These are phyloP conservation scores for Dione juno DNA, from an alignment of 2,888 invertebrate species.

Conservation along the genomic window DNA sequence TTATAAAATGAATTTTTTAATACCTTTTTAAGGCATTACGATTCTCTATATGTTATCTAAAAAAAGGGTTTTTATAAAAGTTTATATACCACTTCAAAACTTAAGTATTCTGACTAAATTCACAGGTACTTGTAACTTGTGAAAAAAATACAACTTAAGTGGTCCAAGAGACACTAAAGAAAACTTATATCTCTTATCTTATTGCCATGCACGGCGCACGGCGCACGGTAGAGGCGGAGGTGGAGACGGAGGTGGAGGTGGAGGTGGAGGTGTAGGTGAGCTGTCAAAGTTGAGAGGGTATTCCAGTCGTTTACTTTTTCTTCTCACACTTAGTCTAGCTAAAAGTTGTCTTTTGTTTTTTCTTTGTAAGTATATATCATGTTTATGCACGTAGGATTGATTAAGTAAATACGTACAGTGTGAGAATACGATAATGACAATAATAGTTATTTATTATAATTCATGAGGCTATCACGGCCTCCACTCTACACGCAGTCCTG, in stretches of 20 bases:
- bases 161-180: background rate
- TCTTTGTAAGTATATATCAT: background rate
- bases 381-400: background rate
- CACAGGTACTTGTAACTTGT: background rate
- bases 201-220: conserved; percentile 12
- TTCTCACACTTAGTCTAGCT: background rate
- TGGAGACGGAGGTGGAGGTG: no score
- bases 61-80: no score
- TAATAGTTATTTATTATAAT: no score
- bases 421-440: no score
- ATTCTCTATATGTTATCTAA: no score
- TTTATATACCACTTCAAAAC: no score
- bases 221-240: background rate
- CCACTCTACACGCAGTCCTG: no score
- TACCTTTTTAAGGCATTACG: no score
- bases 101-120: background rate
- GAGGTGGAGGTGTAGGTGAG: conserved; percentile 16
- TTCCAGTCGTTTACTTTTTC: conserved; percentile 26
- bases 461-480: no score
- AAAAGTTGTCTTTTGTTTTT: conserved; percentile 10
- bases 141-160: background rate
- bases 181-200: conserved; percentile 10
- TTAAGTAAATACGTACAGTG: no score
- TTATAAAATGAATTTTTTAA: no score
- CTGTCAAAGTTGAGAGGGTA: conserved; percentile 36